Percentiles rank a stretch among this genome's conserved stretches.
Evolutionary conservation across 37 sponge, comb jelly and placozoan species (phyloP).

Genomic region (Spongilla lacustris): DNA sequence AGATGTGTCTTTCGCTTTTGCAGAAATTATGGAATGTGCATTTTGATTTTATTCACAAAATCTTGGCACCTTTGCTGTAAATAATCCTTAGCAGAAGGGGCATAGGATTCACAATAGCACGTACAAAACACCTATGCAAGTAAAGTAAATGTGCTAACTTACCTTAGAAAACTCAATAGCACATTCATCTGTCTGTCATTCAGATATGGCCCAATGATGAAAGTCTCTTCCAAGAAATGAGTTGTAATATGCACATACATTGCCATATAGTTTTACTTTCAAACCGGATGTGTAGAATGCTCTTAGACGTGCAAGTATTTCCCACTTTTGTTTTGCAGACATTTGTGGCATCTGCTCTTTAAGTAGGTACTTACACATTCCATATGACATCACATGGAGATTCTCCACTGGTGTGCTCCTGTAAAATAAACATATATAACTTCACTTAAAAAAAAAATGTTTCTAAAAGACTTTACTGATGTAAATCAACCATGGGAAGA

Average conservation of each 20-base stretch:
- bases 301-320: conserved; percentile 7
- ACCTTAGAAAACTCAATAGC: background rate
- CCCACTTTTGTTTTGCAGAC: conserved; percentile 5
- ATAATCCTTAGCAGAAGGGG: background rate
- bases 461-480: no score
- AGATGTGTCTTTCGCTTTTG: conserved; percentile 38
- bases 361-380: conserved; percentile 31
- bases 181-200: background rate
- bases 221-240: conserved; percentile 47
- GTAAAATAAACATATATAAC: background rate
- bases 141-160: no score
- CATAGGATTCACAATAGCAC: background rate
- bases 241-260: background rate
- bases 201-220: conserved; percentile 30
- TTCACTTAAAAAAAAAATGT: no score
- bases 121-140: conserved; percentile 12
- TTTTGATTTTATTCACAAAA: conserved; percentile 15
- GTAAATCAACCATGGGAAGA: no score
- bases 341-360: background rate
- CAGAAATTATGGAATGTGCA: background rate
- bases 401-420: conserved; percentile 44
- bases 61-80: background rate
- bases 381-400: conserved; percentile 35
- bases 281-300: conserved; percentile 34
- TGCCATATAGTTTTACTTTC: background rate